These are phyloP conservation scores for Antitype chi DNA, from an alignment of 2,888 invertebrate genomes.

Conservation along the genomic window DNA sequence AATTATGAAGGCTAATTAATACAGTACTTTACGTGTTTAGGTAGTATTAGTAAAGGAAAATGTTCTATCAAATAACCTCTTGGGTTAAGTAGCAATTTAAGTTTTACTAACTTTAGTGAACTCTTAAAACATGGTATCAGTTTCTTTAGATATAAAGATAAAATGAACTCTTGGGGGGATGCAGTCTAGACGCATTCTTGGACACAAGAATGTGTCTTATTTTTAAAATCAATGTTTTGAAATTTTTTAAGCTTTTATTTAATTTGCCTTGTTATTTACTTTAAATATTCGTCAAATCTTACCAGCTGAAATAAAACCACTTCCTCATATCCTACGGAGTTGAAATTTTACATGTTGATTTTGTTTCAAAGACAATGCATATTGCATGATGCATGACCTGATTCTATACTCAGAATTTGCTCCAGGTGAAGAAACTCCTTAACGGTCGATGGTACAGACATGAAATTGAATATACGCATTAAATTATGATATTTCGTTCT, in stretches of 20 bases:
- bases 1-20: slow-evolving; percentile 15
- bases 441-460: too few relatives aligned
- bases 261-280: too few relatives aligned
- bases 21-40: background rate
- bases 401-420: too few relatives aligned
- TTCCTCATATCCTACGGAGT: too few relatives aligned
- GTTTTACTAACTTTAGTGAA: background rate
- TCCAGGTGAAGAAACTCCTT: too few relatives aligned
- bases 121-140: background rate
- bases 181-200: background rate
- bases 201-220: background rate
- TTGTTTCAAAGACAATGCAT: too few relatives aligned
- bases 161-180: background rate
- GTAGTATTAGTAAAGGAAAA: background rate
- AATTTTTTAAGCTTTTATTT: background rate
- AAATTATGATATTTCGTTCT: too few relatives aligned
- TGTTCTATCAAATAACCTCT: slow-evolving; percentile 4
- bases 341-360: too few relatives aligned
- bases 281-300: too few relatives aligned
- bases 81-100: background rate
- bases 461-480: too few relatives aligned
- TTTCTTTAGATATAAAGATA: background rate
- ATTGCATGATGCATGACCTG: too few relatives aligned
- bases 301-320: too few relatives aligned
- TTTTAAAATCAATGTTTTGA: background rate